Conservation (phyloP, 2,797 vertebrate species). For the Anisognathus igniventris region DNA sequence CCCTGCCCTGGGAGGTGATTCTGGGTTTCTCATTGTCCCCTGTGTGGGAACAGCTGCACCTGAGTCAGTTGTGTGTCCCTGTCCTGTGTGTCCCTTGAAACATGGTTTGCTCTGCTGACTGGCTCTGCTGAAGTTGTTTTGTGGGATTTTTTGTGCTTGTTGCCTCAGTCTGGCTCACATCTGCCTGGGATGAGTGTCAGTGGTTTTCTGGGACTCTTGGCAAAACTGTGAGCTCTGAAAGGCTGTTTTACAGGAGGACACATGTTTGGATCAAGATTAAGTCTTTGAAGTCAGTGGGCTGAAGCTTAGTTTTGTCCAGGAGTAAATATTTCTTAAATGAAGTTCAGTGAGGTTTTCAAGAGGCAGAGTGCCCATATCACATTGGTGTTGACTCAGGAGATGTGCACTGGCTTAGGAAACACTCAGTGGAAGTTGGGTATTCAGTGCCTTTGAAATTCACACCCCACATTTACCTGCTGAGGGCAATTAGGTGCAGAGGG, state of each 20-base stretch:
- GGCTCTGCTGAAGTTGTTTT: not conserved
- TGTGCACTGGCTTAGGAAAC: not conserved
- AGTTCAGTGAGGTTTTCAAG: not conserved
- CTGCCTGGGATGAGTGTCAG: not conserved
- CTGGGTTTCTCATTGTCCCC: not conserved
- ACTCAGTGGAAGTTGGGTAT: not conserved
- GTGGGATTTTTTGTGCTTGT: not conserved
- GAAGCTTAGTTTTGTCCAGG: not conserved
- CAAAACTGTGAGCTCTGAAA: not conserved
- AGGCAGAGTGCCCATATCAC: not conserved
- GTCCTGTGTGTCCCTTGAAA: not conserved
- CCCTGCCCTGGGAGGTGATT: not conserved
- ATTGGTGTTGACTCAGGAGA: not conserved
- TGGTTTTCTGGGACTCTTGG: not conserved
- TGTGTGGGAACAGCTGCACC: not conserved
- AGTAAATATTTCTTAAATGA: not conserved
- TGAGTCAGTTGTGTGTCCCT: not conserved
- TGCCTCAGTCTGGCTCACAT: not conserved
- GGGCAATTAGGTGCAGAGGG: not conserved
- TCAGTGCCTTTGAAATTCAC: not conserved
- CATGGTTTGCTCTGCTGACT: not conserved
- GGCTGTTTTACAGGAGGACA: not conserved
- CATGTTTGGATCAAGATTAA: not conserved
- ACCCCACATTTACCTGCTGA: not conserved
- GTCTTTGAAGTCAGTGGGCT: not conserved